These are phyloP conservation scores for Apodemia mormo DNA, from an alignment of 2,888 invertebrate species.

Conservation along the genomic window DNA sequence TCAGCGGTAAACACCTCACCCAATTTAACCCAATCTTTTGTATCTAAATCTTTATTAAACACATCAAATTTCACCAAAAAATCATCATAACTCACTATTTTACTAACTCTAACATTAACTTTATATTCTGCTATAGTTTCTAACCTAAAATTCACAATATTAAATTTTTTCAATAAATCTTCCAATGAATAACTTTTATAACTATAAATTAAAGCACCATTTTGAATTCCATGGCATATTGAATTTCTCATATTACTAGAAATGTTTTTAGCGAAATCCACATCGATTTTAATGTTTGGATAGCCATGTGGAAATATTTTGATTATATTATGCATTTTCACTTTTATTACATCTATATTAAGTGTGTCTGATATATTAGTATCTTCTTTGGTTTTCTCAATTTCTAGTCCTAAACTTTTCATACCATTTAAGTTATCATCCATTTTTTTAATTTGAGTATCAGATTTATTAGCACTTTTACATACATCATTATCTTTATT, in stretches of 20 bases:
- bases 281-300: neutral
- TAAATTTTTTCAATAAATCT: neutral
- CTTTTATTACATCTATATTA: neutral
- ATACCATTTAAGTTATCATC: neutral
- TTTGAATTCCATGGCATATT: constrained; percentile 3
- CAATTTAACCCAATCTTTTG: neutral
- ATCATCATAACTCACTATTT: neutral
- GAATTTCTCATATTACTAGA: neutral
- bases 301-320: constrained; percentile 1
- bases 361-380: neutral
- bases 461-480: neutral
- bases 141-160: neutral
- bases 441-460: neutral
- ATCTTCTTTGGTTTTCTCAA: neutral
- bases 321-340: constrained; percentile 5
- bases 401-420: neutral
- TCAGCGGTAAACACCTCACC: neutral
- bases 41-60: neutral
- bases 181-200: neutral
- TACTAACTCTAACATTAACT: neutral
- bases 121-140: neutral
- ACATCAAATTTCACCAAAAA: neutral
- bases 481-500: neutral
- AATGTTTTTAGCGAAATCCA: neutral
- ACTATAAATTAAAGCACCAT: neutral